These are phyloP conservation scores for Cantharis lateralis DNA, from an alignment of 2,888 invertebrate genomes.

Conservation along the genomic window DNA sequence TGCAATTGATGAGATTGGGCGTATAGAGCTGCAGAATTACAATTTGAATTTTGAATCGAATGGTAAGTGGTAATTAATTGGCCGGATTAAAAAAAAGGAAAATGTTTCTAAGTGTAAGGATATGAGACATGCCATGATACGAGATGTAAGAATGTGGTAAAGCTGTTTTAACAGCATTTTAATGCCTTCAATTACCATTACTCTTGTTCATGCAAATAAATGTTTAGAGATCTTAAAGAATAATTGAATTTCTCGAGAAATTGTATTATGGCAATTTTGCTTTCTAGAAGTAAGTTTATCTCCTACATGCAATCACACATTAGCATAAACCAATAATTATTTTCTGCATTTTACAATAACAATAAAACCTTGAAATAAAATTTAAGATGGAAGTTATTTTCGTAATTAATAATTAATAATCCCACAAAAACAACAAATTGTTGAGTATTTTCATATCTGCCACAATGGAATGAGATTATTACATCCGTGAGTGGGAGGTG, in stretches of 20 bases:
- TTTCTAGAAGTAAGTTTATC: background rate
- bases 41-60: background rate
- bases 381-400: background rate
- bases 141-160: slow-evolving; percentile 36
- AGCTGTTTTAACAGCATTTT: slow-evolving; percentile 35
- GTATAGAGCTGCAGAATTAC: too few species aligned
- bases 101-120: slow-evolving; percentile 19
- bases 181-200: slow-evolving; percentile 37
- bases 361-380: background rate
- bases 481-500: slow-evolving; percentile 34
- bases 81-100: background rate
- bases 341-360: background rate
- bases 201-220: slow-evolving; percentile 31
- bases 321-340: background rate
- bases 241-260: slow-evolving; percentile 2
- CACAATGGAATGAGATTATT: slow-evolving; percentile 29
- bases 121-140: slow-evolving; percentile 22
- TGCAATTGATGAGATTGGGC: too few species aligned
- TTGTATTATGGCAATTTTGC: background rate
- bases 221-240: background rate
- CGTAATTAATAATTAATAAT: slow-evolving; percentile 7
- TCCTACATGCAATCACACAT: background rate
- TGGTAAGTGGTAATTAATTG: background rate
- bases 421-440: slow-evolving; percentile 15
- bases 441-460: slow-evolving; percentile 33